Evolutionary conservation across 2,113 vertebrate genomes (phyloP), one percentile per base, ranked within the genome.

Genomic region (Lepus europaeus): DNA sequence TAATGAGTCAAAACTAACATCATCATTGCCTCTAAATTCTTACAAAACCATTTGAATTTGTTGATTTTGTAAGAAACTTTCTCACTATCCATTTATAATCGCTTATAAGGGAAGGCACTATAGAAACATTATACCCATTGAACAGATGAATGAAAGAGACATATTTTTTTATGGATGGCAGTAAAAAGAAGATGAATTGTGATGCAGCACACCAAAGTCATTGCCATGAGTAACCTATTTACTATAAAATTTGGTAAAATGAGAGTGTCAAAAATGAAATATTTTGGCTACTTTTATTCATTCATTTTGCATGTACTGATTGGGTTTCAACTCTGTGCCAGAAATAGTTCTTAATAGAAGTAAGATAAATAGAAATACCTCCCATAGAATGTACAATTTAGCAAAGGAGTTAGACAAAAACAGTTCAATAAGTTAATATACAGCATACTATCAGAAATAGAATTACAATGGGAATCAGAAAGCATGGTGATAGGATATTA

Each of bases 281-380:
- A 5, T 53, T 6, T 49, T 33, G 61, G 25, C 29, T 29, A 45
- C 0, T 68, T 77, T 61, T 56, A 39, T 59, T 53, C 17, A 81
- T 88, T 91, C 25, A 79, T 70, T 77, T 25, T 70, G 33, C 22
- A 91, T 14, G 29, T 51, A 88, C 64, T 92, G 93, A 49, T 61
- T 90, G 51, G 78, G 17, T 66, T 79, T 0, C 2, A 45, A 53
- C 33, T 79, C 74, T 82, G 25, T 86, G 20, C 27, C 31, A 80
- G 19, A 23, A 94, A 91, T 2, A 51, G 5, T 80, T 95, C 20
- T 70, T 59, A 80, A 56, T 2, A 49, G 39, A 91, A 94, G 49
- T 73, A 85, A 90, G 85, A 29, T 5, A 59, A 64, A 70, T 3
- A 76, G 59, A 91, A 76, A 17, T 93, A 27, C 70, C 27, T 45